Evolutionary conservation across 2,113 vertebrate species (phyloP).

Genomic region (Rostratula benghalensis): DNA sequence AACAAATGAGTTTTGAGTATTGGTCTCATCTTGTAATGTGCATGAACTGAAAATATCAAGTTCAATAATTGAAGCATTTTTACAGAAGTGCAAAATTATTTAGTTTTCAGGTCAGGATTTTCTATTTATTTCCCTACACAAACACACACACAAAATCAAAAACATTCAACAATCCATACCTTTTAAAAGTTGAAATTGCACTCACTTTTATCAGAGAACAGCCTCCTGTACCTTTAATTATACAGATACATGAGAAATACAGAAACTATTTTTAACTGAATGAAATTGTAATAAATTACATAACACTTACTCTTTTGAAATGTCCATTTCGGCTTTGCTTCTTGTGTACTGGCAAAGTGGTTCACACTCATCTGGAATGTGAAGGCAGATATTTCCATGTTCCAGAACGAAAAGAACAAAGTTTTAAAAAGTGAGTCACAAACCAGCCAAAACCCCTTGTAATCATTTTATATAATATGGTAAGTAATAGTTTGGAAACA

Average conservation of each 20-base stretch:
- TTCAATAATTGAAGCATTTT: neutral
- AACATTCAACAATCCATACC: neutral
- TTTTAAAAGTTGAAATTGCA: neutral
- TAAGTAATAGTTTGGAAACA: neutral
- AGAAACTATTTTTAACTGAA: neutral
- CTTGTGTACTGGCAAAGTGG: constrained; percentile 21
- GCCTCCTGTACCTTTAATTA: neutral
- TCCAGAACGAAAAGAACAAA: constrained; percentile 23
- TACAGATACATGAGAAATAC: neutral
- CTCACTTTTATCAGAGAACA: neutral
- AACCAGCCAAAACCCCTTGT: neutral
- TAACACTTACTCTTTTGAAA: constrained; percentile 66
- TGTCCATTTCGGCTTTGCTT: constrained; percentile 35
- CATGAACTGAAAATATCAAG: constrained; percentile 61
- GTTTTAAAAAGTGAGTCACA: constrained; percentile 38
- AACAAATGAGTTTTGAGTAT: constrained; percentile 13
- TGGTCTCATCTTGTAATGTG: constrained; percentile 10
- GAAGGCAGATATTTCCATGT: constrained; percentile 40
- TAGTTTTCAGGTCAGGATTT: neutral
- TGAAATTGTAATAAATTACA: neutral
- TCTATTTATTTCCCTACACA: neutral
- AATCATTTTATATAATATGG: neutral
- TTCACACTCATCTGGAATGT: constrained; percentile 17
- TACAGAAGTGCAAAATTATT: neutral
- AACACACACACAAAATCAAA: neutral